A percentile compares a stretch with the other conserved stretches of the same genome.
These are phyloP conservation scores for Drosophila borealis DNA, from an alignment of 2,888 invertebrate species.

Conservation along the genomic window DNA sequence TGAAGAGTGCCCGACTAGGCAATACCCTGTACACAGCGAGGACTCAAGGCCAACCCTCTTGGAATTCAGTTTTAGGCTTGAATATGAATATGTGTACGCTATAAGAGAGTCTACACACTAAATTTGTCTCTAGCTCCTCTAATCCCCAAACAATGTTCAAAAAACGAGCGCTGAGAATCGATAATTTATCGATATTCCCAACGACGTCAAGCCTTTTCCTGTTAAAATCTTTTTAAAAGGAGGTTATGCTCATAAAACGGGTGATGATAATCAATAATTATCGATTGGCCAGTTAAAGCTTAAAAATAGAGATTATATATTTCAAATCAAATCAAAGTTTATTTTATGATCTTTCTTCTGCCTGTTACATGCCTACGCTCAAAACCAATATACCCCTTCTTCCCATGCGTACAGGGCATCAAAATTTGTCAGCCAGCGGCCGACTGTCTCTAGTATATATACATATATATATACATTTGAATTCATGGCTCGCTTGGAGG, in stretches of 20 bases:
- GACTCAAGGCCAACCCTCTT: no score
- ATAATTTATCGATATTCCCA: not conserved
- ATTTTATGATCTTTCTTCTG: not conserved
- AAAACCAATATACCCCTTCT: not conserved
- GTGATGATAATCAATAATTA: no score
- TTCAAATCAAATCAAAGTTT: no score
- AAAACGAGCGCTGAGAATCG: not conserved
- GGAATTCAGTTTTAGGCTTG: no score
- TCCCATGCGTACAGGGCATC: not conserved
- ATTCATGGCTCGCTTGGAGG: conserved; percentile 25
- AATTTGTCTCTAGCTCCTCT: no score
- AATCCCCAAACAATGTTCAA: not conserved
- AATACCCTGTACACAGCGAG: not conserved
- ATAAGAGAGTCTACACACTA: no score
- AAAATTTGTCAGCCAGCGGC: conserved; percentile 52
- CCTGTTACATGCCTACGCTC: not conserved
- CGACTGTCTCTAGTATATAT: not conserved
- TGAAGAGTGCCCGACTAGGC: not conserved
- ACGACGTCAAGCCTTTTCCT: no score
- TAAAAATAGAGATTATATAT: no score
- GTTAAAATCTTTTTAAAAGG: not conserved
- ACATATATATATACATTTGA: not conserved
- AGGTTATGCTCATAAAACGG: no score
- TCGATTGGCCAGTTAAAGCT: not conserved
- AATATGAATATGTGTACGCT: no score